Evolutionary conservation across 2,888 invertebrate genomes (phyloP).

Genomic region (Eurytoma adleriae): DNA sequence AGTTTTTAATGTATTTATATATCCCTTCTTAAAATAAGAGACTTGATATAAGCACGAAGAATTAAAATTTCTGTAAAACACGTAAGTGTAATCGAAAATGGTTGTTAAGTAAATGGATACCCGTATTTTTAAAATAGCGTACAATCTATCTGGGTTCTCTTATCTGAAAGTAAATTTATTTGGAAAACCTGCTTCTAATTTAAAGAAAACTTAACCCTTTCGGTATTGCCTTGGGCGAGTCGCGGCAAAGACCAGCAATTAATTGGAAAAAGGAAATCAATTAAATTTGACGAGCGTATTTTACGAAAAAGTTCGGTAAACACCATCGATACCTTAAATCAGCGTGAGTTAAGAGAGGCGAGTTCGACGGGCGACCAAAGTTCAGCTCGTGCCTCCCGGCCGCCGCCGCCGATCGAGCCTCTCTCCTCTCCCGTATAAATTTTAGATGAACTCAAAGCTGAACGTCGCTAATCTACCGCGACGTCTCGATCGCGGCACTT

Average conservation of each 20-base stretch:
- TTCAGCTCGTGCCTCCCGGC: constrained; percentile 1
- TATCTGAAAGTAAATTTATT: no score
- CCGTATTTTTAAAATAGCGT: no score
- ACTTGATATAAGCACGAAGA: no score
- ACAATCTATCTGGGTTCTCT: no score
- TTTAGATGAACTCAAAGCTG: constrained; percentile 52
- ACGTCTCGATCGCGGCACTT: constrained; percentile 50
- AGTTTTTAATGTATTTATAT: no score
- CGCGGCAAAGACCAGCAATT: neutral
- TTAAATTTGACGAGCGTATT: constrained; percentile 35
- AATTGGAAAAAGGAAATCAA: constrained; percentile 23
- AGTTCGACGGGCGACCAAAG: constrained; percentile 37
- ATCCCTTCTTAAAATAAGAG: no score
- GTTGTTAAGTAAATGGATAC: no score
- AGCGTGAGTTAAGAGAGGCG: constrained; percentile 38
- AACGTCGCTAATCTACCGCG: constrained; percentile 56
- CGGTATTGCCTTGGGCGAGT: no score
- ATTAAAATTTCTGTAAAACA: no score
- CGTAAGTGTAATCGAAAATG: no score
- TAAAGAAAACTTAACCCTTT: no score
- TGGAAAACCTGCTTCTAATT: no score
- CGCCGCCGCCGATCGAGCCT: constrained; percentile 36
- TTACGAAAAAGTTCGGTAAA: constrained; percentile 44
- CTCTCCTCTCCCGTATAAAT: constrained; percentile 46
- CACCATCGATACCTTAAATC: constrained; percentile 34